Conservation (phyloP, 2,888 invertebrate genomes). For the Carterocephalus palaemon region DNA sequence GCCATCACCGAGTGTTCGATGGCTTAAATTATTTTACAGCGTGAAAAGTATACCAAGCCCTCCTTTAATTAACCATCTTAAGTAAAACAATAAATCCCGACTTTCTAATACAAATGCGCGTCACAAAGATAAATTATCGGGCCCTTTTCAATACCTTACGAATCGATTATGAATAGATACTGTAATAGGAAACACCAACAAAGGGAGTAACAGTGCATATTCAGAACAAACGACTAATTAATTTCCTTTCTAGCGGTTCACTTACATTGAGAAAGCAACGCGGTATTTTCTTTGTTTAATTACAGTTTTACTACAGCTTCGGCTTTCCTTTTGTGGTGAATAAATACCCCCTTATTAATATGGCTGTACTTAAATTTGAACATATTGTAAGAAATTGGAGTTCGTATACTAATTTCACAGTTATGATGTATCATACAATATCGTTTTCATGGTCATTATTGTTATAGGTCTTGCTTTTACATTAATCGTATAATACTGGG, state of each 20-base stretch:
- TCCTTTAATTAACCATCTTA: conserved; percentile 16
- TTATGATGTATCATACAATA: no score
- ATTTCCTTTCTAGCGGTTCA: conserved; percentile 36
- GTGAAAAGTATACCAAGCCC: conserved; percentile 1
- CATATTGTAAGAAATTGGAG: no score
- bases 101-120: conserved; percentile 13
- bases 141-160: conserved; percentile 22
- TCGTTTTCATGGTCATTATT: no score
- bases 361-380: no score
- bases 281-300: conserved; percentile 41
- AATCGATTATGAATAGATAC: conserved; percentile 20
- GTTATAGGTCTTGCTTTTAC: no score
- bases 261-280: conserved; percentile 42
- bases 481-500: no score
- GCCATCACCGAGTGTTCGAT: no score
- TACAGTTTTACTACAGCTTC: conserved; percentile 32
- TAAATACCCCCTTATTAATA: no score
- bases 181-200: conserved; percentile 31
- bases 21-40: no score
- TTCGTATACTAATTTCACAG: no score
- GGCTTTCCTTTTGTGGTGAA: conserved; percentile 24
- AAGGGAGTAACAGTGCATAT: conserved; percentile 36
- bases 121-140: conserved; percentile 15
- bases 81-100: conserved; percentile 20
- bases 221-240: conserved; percentile 42